A percentile compares a stretch with the other conserved stretches of the same genome.
phyloP scores from a whole-genome alignment of 2,113 vertebrate genomes.

The Ictalurus furcatus region DNA sequence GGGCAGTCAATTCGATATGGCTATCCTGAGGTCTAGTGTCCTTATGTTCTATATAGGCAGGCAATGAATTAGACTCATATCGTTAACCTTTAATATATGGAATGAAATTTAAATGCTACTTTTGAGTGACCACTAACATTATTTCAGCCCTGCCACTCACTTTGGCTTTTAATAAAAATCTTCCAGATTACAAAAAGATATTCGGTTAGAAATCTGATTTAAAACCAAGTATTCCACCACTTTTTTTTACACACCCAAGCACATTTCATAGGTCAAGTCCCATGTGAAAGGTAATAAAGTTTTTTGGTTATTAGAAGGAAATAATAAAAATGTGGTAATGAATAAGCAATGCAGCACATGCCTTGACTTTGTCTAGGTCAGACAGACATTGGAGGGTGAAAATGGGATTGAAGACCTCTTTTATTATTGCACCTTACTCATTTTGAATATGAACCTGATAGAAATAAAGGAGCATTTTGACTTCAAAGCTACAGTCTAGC shows the following conservation, averaged over 20 bases:
- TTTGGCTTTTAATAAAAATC: slow-evolving; percentile 71
- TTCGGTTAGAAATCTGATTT: slow-evolving; percentile 64
- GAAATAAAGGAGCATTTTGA: not conserved
- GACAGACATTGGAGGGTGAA: slow-evolving; percentile 45
- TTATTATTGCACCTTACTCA: not conserved
- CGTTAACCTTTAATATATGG: slow-evolving; percentile 74
- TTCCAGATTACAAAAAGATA: slow-evolving; percentile 66
- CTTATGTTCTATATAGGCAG: slow-evolving; percentile 62
- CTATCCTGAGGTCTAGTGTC: slow-evolving; percentile 57
- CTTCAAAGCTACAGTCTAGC: not conserved
- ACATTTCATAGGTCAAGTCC: slow-evolving; percentile 60
- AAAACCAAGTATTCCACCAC: slow-evolving; percentile 59
- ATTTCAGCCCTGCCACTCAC: slow-evolving; percentile 71
- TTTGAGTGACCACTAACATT: slow-evolving; percentile 70
- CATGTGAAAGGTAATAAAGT: slow-evolving; percentile 56
- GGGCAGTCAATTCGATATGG: slow-evolving; percentile 63
- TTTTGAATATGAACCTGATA: not conserved
- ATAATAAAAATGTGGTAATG: slow-evolving; percentile 8
- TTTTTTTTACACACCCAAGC: slow-evolving; percentile 55
- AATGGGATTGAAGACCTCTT: slow-evolving; percentile 11
- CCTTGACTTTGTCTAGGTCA: slow-evolving; percentile 57
- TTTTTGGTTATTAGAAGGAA: slow-evolving; percentile 22
- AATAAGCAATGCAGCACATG: slow-evolving; percentile 35
- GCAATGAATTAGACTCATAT: slow-evolving; percentile 70
- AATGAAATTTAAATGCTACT: slow-evolving; percentile 72